A percentile compares a stretch with the other conserved stretches of the same genome.
Conservation (phyloP, 92 coral and sea anemone species). For the Umimayanthus kanabou region DNA sequence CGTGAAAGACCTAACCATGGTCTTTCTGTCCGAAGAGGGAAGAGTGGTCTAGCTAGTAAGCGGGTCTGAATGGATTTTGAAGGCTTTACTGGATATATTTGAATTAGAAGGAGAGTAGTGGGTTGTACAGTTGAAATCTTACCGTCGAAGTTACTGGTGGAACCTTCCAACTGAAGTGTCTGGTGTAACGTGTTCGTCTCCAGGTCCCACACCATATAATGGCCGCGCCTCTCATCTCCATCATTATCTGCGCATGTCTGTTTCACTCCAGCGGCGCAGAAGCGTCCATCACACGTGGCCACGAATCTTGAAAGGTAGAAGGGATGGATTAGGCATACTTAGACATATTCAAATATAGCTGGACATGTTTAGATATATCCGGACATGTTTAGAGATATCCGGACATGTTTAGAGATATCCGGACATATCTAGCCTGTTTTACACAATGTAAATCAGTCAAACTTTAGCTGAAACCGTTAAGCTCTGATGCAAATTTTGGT, state of each 20-base stretch:
- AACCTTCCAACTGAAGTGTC: constrained; percentile 28
- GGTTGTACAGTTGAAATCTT: neutral
- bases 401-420: neutral
- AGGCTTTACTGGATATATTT: too few relatives aligned
- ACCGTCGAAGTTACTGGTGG: constrained; percentile 53
- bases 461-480: too few relatives aligned
- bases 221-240: neutral
- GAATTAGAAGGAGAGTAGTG: too few relatives aligned
- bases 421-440: too few relatives aligned
- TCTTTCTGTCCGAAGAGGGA: too few relatives aligned
- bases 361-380: neutral
- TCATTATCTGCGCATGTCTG: neutral
- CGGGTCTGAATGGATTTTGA: too few relatives aligned
- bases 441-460: too few relatives aligned
- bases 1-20: too few relatives aligned
- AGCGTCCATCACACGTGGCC: neutral
- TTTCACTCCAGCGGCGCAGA: constrained; percentile 24
- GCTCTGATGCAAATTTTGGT: too few relatives aligned
- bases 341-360: neutral
- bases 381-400: neutral
- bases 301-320: constrained; percentile 4
- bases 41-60: too few relatives aligned
- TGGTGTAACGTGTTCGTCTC: constrained; percentile 18
- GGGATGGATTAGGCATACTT: neutral
- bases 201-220: constrained; percentile 41